These are phyloP conservation scores for Hedychridium roseum DNA, from an alignment of 2,888 invertebrate genomes.

Conservation along the genomic window DNA sequence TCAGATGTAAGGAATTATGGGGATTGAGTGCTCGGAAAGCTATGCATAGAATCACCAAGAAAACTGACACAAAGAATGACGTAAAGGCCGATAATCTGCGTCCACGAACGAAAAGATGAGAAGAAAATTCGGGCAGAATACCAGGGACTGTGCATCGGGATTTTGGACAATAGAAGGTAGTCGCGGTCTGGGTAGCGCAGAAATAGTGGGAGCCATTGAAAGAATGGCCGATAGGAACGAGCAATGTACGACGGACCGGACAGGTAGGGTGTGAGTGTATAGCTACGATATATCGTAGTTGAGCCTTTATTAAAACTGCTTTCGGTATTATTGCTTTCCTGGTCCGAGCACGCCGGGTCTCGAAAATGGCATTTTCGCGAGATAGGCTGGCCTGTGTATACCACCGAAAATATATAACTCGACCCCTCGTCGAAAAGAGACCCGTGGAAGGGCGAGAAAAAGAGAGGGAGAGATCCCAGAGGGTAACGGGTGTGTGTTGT, in stretches of 20 bases:
- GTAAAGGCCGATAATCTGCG: too few relatives aligned
- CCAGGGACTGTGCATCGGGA: constrained; percentile 14
- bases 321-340: constrained; percentile 54
- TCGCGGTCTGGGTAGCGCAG: constrained; percentile 5
- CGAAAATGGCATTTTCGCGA: constrained; percentile 48
- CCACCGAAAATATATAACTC: constrained; percentile 20
- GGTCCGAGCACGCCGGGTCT: constrained; percentile 45
- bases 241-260: constrained; percentile 35
- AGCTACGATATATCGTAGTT: constrained; percentile 46
- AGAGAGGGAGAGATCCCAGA: neutral
- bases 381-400: constrained; percentile 36
- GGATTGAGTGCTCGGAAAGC: too few relatives aligned
- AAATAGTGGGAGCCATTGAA: constrained; percentile 19
- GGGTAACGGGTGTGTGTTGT: neutral
- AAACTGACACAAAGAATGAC: too few relatives aligned
- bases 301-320: constrained; percentile 54
- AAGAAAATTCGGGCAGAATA: constrained; percentile 33
- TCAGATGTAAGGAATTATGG: too few relatives aligned
- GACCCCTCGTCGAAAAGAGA: neutral
- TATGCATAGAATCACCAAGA: too few relatives aligned
- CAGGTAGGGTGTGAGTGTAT: constrained; percentile 32
- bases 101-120: too few relatives aligned
- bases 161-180: constrained; percentile 8
- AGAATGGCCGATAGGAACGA: constrained; percentile 38
- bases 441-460: too few relatives aligned